phyloP scores from a whole-genome alignment of 64 coral and sea anemone genomes.

The Orbicella faveolata region DNA sequence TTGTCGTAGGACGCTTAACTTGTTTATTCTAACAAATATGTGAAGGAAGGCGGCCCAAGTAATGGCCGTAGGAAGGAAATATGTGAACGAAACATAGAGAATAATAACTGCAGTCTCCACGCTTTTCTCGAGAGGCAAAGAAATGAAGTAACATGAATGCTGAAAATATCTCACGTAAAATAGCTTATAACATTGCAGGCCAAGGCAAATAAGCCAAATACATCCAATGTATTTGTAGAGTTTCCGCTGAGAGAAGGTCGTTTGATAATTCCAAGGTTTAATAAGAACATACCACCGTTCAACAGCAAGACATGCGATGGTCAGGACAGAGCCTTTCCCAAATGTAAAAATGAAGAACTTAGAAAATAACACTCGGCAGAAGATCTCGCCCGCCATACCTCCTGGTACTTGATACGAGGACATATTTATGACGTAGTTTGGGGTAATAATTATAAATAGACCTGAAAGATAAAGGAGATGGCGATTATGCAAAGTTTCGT shows the following conservation, averaged over 20 bases:
- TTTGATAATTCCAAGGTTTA: slow-evolving; percentile 9
- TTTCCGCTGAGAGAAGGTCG: neutral
- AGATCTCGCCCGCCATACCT: neutral
- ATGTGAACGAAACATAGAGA: slow-evolving; percentile 27
- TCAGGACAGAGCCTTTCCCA: slow-evolving; percentile 23
- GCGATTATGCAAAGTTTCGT: neutral
- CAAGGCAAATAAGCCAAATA: neutral
- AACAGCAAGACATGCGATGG: slow-evolving; percentile 30
- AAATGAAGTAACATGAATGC: neutral
- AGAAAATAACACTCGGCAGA: slow-evolving; percentile 28
- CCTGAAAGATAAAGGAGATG: slow-evolving; percentile 15
- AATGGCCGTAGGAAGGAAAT: slow-evolving; percentile 6
- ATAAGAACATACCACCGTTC: slow-evolving; percentile 15
- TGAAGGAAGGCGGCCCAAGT: slow-evolving; percentile 27
- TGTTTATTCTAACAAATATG: slow-evolving; percentile 6
- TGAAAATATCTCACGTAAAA: slow-evolving; percentile 25
- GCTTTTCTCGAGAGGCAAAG: neutral
- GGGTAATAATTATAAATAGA: slow-evolving; percentile 39
- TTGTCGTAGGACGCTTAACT: neutral
- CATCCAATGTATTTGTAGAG: neutral
- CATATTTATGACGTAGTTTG: slow-evolving; percentile 47
- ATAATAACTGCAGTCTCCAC: slow-evolving; percentile 1
- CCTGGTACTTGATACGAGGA: slow-evolving; percentile 12
- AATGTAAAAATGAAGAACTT: slow-evolving; percentile 37
- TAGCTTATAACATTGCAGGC: slow-evolving; percentile 6